Percentiles rank a stretch among this genome's conserved stretches.
phyloP scores from a whole-genome alignment of 2,113 vertebrate genomes.

The Psittacula cyanocephala region DNA sequence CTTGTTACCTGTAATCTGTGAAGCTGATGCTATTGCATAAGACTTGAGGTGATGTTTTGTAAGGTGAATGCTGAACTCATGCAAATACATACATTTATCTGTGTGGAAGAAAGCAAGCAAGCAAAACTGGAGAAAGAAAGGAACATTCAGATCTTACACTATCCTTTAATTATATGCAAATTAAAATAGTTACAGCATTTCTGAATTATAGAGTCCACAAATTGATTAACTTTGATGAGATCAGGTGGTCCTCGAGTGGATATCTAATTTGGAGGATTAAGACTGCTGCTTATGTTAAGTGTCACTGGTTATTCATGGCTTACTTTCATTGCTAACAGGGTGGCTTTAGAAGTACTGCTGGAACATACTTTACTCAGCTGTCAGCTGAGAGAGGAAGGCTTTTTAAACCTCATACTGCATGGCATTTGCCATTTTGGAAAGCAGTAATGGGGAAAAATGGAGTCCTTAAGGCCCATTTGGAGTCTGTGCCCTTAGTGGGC shows the following conservation, averaged over 20 bases:
- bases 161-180: not conserved
- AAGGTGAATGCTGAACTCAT: not conserved
- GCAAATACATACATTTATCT: not conserved
- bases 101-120: not conserved
- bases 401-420: not conserved
- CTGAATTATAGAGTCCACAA: not conserved
- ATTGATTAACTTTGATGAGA: not conserved
- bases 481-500: not conserved
- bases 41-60: not conserved
- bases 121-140: not conserved
- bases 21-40: not conserved
- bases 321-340: not conserved
- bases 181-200: not conserved
- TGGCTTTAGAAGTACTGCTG: not conserved
- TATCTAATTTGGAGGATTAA: not conserved
- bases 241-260: not conserved
- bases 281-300: not conserved
- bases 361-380: not conserved
- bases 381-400: not conserved
- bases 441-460: not conserved
- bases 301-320: not conserved
- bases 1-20: not conserved
- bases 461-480: not conserved
- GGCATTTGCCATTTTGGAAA: not conserved
- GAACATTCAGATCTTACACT: not conserved